Evolutionary conservation across 2,797 vertebrate genomes (phyloP), one percentile per base, ranked within the genome.

Genomic region (Acipenser ruthenus): DNA sequence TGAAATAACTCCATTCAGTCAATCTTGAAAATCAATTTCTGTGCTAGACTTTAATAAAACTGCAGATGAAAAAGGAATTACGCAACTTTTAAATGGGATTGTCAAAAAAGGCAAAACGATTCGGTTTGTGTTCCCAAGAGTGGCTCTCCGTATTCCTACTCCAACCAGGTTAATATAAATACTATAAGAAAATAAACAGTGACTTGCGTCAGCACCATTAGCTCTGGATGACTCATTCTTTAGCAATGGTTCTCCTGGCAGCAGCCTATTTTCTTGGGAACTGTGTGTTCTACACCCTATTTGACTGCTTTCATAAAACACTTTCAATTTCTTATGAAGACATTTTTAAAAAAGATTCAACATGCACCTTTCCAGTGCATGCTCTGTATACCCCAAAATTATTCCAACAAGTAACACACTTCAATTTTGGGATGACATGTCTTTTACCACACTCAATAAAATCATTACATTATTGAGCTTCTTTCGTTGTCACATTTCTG

Each of bases 211-310:
- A 79, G 74, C 63, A 71, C 13, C 62, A 63, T 73, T 70, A 8
- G 73, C 67, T 62, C 65, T 60, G 37, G 12, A 72, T 90, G 91
- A 93, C 87, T 93, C 90, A 94, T 77, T 69, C 78, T 73, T 79
- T 73, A 88, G 83, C 84, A 87, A 90, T 88, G 87, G 82, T 80
- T 82, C 80, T 18, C 81, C 84, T 89, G 88, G 84, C 86, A 86
- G 79, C 74, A 78, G 72, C 78, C 74, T 83, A 86, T 88, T 82
- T 90, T 83, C 90, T 90, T 87, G 88, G 76, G 91, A 91, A 93
- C 86, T 70, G 72, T 82, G 79, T 84, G 87, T 89, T 88, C 86
- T 68, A 65, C 80, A 80, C 70, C 69, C 78, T 78, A 78, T 78
- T 77, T 60, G 65, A 67, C 51, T 9, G 18, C 50, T 70, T 68